Evolutionary conservation across 2,888 invertebrate species (phyloP), one percentile per base, ranked within the genome.

Genomic region (Idaea dimidiata): DNA sequence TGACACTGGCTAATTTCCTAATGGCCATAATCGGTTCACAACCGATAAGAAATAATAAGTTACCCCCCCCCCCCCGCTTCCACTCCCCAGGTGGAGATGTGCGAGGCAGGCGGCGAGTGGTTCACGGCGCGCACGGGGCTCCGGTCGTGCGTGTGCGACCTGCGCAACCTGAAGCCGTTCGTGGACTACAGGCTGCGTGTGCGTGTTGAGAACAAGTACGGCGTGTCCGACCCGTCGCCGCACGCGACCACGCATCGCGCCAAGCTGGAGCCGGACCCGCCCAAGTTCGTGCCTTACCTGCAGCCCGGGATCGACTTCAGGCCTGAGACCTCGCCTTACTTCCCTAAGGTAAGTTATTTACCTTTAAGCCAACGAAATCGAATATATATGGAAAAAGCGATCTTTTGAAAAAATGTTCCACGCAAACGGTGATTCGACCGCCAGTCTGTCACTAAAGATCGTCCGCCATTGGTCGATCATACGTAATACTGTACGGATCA

Each of bases 211-310:
- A 99, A 99, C 91, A 97, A 97, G 84, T 98, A 97, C 84, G 99
- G 99, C 57, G 95, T 98, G 70, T 98, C 98, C 87, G 99, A 99
- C 82, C 99, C 99, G 0, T 98, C 98, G 63, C 98, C 99, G 0
- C 96, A 95, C 80, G 97, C 97, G 1, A 94, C 95, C 76, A 97
- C 98, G 0, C 95, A 96, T 80, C 94, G 97, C 68, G 94, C 95
- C 63, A 96, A 95, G 80, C 90, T 97, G 17, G 95, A 97, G 78
- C 96, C 97, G 0, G 96, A 96, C 59, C 95, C 96, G 61, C 96
- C 96, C 0, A 96, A 95, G 78, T 96, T 96, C 83, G 94, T 95
- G 74, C 97, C 97, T 0, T 97, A 96, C 76, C 86, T 97, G 58
- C 95, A 95, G 60, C 96, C 96, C 1, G 97, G 96, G 32, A 95